Percentiles rank a stretch among this genome's conserved stretches.
These are phyloP conservation scores for Lysiphlebus fabarum DNA, from an alignment of 1,140 invertebrate genomes.

Conservation along the genomic window DNA sequence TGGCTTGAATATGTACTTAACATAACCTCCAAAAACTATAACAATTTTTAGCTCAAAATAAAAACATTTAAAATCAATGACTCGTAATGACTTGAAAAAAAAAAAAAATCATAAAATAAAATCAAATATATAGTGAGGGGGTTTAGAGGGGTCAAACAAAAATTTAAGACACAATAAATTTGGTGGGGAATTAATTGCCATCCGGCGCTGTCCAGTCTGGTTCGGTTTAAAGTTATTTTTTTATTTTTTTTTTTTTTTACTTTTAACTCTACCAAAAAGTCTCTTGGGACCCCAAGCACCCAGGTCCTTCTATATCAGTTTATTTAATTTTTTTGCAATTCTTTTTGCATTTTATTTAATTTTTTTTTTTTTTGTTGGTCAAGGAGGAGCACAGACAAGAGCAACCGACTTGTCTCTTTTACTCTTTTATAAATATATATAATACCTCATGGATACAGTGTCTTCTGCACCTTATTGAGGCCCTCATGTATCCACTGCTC, in stretches of 20 bases:
- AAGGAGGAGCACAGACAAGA: background rate
- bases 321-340: constrained; percentile 1
- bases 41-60: too few species aligned
- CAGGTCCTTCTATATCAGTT: background rate
- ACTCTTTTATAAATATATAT: constrained; percentile 3
- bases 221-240: constrained; percentile 29
- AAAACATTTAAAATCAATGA: too few species aligned
- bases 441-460: constrained; percentile 19
- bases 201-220: constrained; percentile 39
- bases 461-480: constrained; percentile 14
- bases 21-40: too few species aligned
- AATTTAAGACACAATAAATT: too few species aligned
- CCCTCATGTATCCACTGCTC: constrained; percentile 31
- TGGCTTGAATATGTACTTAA: too few species aligned
- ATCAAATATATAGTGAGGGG: constrained; percentile 23
- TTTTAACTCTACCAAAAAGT: background rate
- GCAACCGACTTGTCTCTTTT: background rate
- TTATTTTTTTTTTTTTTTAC: constrained; percentile 13
- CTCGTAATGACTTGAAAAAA: constrained; percentile 29
- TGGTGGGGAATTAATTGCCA: constrained; percentile 51
- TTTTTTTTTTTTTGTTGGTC: too few species aligned
- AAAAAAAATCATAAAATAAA: constrained; percentile 34
- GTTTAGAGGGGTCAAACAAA: constrained; percentile 3
- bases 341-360: background rate
- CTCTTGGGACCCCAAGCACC: background rate